phyloP scores from a whole-genome alignment of 1,140 invertebrate genomes.

The Drusus annulatus region DNA sequence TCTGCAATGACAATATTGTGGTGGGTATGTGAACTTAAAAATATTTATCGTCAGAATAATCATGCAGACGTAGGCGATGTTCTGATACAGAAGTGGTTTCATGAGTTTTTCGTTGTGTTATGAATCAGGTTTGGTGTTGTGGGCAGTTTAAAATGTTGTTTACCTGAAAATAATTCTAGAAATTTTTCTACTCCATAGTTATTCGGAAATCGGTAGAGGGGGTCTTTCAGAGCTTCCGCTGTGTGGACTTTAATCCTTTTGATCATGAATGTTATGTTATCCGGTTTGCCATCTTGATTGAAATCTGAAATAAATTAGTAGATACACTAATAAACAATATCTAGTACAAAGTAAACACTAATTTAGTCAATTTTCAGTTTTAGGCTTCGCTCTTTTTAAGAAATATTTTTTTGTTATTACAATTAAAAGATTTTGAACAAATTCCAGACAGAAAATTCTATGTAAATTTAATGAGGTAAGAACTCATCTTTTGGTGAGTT shows the following conservation, averaged over 20 bases:
- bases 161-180: constrained; percentile 92
- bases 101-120: no score
- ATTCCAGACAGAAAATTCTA: no score
- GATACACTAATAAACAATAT: neutral
- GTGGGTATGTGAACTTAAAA: no score
- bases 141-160: constrained; percentile 52
- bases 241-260: constrained; percentile 96
- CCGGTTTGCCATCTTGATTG: constrained; percentile 90
- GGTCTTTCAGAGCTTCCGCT: constrained; percentile 84
- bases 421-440: no score
- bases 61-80: no score
- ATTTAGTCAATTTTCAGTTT: neutral
- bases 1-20: neutral
- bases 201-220: constrained; percentile 89
- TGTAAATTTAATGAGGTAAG: no score
- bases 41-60: no score
- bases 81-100: no score
- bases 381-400: no score
- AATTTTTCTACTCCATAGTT: constrained; percentile 97
- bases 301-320: constrained; percentile 80
- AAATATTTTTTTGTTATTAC: no score
- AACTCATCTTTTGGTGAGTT: no score
- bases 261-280: constrained; percentile 97
- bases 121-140: no score
- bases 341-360: constrained; percentile 29